Base-by-base conservation (phyloP, 2,797 vertebrate species). In the Phoeniculus purpureus region DNA sequence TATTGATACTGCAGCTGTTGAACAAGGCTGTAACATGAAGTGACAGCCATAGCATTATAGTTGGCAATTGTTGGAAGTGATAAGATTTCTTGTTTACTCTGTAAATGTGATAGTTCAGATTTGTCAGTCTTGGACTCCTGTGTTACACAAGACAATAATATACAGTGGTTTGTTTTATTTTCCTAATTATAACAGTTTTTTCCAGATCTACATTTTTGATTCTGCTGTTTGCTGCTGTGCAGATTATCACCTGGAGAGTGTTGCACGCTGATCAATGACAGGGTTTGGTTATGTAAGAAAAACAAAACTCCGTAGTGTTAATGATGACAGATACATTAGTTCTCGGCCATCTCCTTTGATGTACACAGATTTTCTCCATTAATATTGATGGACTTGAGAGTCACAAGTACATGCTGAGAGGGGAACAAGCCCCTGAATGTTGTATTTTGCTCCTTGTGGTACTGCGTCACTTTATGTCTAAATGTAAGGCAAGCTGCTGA, bases 391-490 rank as follows among this genome's bases (percentile, higher is more conserved):
- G 45, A 59, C 55, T 71, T 93, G 16, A 61, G 62, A 80, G 45
- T 83, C 81, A 83, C 71, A 93, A 81, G 72, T 70, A 74, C 66
- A 71, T 54, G 37, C 27, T 73, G 43, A 23, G 31, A 90, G 65
- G 51, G 47, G 12, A 81, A n/a, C 66, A 87, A 88, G 31, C 55
- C 58, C 65, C 85, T 72, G 79, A 92, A 92, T 90, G 84, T 89
- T 89, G 43, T 84, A 91, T 95, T 93, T 95, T 94, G 68, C 37
- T 95, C 92, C 94, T 96, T 92, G 77, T 94, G 82, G 58, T 81
- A 88, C 95, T 93, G 9, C 88, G 90, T 94, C 86, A 73, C 52
- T 96, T 92, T 83, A 59, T 90, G 73, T 91, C 86, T 96, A 90
- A 94, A 87, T 56, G 78, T 93, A 90, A 89, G 87, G 77, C 94